A percentile compares a stretch with the other conserved stretches of the same genome.
These are phyloP conservation scores for Dryadula phaetusa DNA, from an alignment of 2,888 invertebrate species.

Conservation along the genomic window DNA sequence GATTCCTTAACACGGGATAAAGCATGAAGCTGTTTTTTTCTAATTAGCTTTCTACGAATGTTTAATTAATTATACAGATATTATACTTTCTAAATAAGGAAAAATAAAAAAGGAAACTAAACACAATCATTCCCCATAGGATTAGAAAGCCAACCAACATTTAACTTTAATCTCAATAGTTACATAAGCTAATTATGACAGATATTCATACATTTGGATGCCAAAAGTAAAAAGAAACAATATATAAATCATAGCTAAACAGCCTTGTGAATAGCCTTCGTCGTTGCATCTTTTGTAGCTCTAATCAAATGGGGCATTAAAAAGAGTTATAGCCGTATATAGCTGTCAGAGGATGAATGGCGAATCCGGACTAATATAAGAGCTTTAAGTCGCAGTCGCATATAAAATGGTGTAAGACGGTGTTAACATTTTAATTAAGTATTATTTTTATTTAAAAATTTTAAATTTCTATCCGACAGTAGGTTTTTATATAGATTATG, in stretches of 20 bases:
- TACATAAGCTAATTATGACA: conserved; percentile 44
- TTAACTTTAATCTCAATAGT: conserved; percentile 21
- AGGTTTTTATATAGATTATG: too few relatives aligned
- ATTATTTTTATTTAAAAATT: neutral
- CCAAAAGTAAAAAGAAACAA: conserved; percentile 74
- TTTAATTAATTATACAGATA: too few relatives aligned
- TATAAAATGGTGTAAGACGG: conserved; percentile 47
- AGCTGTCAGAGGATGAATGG: conserved; percentile 75
- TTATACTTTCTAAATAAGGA: neutral
- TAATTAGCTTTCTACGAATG: too few relatives aligned
- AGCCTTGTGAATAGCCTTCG: conserved; percentile 79
- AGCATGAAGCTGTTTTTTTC: too few relatives aligned
- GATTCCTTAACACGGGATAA: too few relatives aligned
- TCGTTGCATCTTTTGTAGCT: conserved; percentile 73
- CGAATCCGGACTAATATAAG: conserved; percentile 62
- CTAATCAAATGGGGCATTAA: conserved; percentile 80
- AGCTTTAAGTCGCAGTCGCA: conserved; percentile 45
- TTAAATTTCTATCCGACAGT: too few relatives aligned
- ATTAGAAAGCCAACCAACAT: conserved; percentile 36
- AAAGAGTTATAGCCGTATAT: conserved; percentile 78
- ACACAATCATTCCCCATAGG: neutral
- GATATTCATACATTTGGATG: conserved; percentile 52
- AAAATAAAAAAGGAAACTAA: neutral
- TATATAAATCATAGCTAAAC: conserved; percentile 76
- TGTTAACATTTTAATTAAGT: neutral